Base-by-base conservation (phyloP, 2,888 invertebrate genomes). In the Thymelicus lineola region DNA sequence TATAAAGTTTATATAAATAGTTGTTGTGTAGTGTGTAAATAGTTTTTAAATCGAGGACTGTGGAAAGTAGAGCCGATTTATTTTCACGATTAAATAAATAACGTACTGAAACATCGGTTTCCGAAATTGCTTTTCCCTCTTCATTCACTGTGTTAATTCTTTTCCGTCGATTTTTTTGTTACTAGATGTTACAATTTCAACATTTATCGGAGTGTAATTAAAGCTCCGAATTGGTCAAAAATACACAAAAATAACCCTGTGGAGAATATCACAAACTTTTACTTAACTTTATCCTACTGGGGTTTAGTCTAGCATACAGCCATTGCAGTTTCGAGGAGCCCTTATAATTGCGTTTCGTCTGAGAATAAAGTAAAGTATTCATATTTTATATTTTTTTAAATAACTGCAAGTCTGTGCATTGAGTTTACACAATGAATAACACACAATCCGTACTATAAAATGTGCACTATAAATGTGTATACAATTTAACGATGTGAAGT, bases 71-170 rank as follows among this genome's bases (percentile, higher is more conserved):
- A 50, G 15, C 9, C 17, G 7, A 17, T 50, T 15, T 50, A 50
- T 17, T 17, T 48, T 45, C 42, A 60, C 14, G 59, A 58, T 58
- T 58, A 58, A 58, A 58, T 58, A 15, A 58, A 58, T 17, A 5
- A 28, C 3, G 28, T 9, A 42, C 42, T 42, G 20, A 59, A 28
- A 42, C 59, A 45, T 60, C 20, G 59, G 42, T 60, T 20, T 15
- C 45, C 42, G 42, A 17, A 59, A 60, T 60, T 60, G 59, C 42
- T 60, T 60, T 45, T 36, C 14, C 59, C 12, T 45, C 59, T 42
- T 42, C 20, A 38, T 60, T 60, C 20, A 38, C 14, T 35, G 58
- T 36, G 9, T 17, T 58, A 36, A 7, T 2, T 14, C 36, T 45
- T 36, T 20, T 46, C 15, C 10, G 10, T 38, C 7, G 9, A 38